Evolutionary conservation across 2,113 vertebrate genomes (phyloP).

Genomic region (Turdus rufiventris): DNA sequence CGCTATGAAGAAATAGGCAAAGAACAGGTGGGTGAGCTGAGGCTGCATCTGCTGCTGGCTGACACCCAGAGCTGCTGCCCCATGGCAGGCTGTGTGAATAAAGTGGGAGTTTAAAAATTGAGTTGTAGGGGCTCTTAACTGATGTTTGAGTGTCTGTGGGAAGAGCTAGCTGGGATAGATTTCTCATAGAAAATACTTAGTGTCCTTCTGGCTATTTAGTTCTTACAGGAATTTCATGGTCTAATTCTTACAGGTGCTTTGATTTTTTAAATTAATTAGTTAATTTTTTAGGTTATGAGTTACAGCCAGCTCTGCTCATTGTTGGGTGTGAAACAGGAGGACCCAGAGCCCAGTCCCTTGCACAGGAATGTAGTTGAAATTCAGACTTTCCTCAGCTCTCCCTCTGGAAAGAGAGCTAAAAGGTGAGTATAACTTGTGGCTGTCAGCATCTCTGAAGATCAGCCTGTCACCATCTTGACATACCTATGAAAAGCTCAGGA

Average conservation of each 20-base stretch:
- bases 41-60: background rate
- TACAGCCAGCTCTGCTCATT: slow-evolving; percentile 86
- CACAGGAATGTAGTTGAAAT: slow-evolving; percentile 71
- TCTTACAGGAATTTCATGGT: background rate
- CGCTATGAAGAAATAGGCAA: slow-evolving; percentile 86
- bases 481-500: background rate
- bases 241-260: background rate
- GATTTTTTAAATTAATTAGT: background rate
- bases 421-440: slow-evolving; percentile 57
- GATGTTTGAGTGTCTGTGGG: background rate
- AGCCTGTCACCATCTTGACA: background rate
- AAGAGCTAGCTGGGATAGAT: background rate
- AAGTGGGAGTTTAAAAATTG: background rate
- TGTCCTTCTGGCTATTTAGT: background rate
- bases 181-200: background rate
- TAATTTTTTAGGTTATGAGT: slow-evolving; percentile 81
- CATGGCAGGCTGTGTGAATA: background rate
- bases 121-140: background rate
- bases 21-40: slow-evolving; percentile 75
- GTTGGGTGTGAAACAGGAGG: slow-evolving; percentile 82
- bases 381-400: slow-evolving; percentile 89
- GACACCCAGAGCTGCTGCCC: background rate
- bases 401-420: slow-evolving; percentile 84
- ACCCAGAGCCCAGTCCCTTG: slow-evolving; percentile 64
- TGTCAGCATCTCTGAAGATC: background rate